Evolutionary conservation across 2,113 vertebrate genomes (phyloP), one percentile per base, ranked within the genome.

Genomic region (Lepus americanus): DNA sequence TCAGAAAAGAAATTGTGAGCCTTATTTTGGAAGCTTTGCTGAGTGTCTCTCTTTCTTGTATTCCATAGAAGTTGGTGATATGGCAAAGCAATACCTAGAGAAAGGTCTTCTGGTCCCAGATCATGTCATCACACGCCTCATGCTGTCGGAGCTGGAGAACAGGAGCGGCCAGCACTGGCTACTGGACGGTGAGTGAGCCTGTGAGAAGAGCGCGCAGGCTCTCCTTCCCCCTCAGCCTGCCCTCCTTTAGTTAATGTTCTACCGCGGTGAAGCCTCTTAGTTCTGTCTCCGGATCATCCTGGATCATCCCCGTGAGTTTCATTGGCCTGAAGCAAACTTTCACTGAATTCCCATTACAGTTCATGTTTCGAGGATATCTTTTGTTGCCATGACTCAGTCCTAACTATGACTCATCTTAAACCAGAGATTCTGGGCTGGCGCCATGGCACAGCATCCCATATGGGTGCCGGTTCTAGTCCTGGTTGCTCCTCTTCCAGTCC

Each of bases 101-200:
- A 98, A 98, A 94, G 98, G 99, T 44, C 98, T 99, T 94, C 97
- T 99, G 98, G 99, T 99, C 53, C 99, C 99, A 0, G 99, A 99
- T 97, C 98, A 99, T 17, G 98, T 99, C 96, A 99, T 99, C 98
- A 99, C 99, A 0, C 98, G 96, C 0, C 94, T 99, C 89, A 98
- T 99, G 98, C 96, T 99, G 97, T 96, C 97, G 0, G 99, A 99
- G 97, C 97, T 99, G 98, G 98, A 99, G 96, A 98, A 98, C 66
- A 98, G 99, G 83, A 98, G 86, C 0, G 76, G 91, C 22, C 98
- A 99, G 96, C 99, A 98, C 98, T 99, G 99, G 99, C 97, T 99
- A 6, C 97, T 99, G 0, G 99, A 99, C 0, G 99, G 99, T 99
- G 98, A 98, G 98, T 87, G 4, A 0, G 9, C 22, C 22, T 11